These are phyloP conservation scores for Parelbella ahira DNA, from an alignment of 2,888 invertebrate species.

Conservation along the genomic window DNA sequence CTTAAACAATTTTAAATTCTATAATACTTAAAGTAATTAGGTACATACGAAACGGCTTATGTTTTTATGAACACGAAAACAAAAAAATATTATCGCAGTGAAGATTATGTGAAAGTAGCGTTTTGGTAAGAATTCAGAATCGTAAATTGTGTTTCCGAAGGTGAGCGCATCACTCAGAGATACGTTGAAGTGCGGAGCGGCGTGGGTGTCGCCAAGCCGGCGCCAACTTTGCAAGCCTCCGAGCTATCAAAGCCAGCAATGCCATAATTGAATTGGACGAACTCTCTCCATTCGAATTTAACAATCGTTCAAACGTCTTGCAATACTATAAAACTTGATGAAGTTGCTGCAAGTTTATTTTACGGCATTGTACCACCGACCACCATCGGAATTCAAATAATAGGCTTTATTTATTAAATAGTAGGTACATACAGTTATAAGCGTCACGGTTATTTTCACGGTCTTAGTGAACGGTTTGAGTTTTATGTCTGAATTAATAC, in stretches of 20 bases:
- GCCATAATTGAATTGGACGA: conserved; percentile 12
- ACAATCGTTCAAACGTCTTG: conserved; percentile 29
- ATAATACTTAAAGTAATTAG: too few relatives aligned
- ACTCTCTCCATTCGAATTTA: conserved; percentile 27
- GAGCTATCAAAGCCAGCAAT: neutral
- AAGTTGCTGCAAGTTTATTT: conserved; percentile 4
- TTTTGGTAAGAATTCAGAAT: conserved; percentile 3
- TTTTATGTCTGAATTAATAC: too few relatives aligned
- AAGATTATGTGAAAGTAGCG: conserved; percentile 17
- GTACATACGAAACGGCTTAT: too few relatives aligned
- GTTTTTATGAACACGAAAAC: too few relatives aligned
- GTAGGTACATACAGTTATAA: too few relatives aligned
- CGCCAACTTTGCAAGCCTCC: conserved; percentile 19
- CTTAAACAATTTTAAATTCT: too few relatives aligned
- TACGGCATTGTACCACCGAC: too few relatives aligned
- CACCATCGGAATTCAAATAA: too few relatives aligned
- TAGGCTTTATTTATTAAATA: too few relatives aligned
- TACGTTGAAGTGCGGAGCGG: conserved; percentile 8
- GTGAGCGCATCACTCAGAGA: conserved; percentile 23
- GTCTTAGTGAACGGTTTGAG: too few relatives aligned
- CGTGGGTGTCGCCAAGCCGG: conserved; percentile 25
- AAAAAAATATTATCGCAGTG: too few relatives aligned
- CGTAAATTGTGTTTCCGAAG: conserved; percentile 17
- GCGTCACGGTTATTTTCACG: too few relatives aligned
- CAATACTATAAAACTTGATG: conserved; percentile 22